These are phyloP conservation scores for Prionailurus bengalensis DNA, from an alignment of 2,113 vertebrate genomes.

Conservation along the genomic window DNA sequence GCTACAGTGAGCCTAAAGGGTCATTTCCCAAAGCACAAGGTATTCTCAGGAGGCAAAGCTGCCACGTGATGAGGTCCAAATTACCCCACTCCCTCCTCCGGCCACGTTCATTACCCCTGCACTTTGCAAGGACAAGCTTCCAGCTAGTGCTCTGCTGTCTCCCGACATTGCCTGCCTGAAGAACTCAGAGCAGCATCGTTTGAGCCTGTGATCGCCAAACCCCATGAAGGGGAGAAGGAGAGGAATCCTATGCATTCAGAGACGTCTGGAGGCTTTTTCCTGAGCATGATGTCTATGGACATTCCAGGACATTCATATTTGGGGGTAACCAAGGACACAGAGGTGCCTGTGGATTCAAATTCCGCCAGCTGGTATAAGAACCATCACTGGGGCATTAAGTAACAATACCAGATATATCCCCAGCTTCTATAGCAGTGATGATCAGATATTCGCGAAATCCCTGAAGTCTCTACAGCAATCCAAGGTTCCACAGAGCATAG, in stretches of 20 bases:
- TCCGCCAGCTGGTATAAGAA: not conserved
- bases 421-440: not conserved
- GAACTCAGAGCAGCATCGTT: not conserved
- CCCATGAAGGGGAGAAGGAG: not conserved
- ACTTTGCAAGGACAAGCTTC: slow-evolving; percentile 14
- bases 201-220: not conserved
- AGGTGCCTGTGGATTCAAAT: not conserved
- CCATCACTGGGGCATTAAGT: not conserved
- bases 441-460: not conserved
- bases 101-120: slow-evolving; percentile 33
- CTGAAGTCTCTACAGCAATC: not conserved
- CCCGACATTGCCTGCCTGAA: not conserved
- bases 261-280: not conserved
- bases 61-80: slow-evolving; percentile 23
- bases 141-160: not conserved
- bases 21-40: slow-evolving; percentile 65
- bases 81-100: not conserved
- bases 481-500: not conserved
- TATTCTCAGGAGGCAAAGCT: slow-evolving; percentile 52
- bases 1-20: slow-evolving; percentile 69
- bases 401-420: not conserved
- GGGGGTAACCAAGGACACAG: not conserved
- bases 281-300: not conserved
- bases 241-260: not conserved
- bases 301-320: not conserved